A percentile compares a stretch with the other conserved stretches of the same genome.
phyloP scores from a whole-genome alignment of 2,113 vertebrate genomes.

The Sialia sialis region DNA sequence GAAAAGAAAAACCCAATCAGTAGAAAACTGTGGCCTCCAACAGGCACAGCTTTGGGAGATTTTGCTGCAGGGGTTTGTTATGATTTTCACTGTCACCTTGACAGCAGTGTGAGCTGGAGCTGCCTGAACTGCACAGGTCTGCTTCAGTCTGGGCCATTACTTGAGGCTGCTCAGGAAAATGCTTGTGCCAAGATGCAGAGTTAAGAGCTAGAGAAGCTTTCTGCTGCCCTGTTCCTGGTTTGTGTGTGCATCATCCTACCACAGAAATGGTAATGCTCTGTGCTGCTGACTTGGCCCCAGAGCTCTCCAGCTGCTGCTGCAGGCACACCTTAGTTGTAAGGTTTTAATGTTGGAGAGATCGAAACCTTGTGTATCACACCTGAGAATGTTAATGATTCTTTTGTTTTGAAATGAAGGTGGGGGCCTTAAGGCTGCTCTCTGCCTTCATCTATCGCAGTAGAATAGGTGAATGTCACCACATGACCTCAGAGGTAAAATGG shows the following conservation, averaged over 20 bases:
- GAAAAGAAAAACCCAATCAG: not conserved
- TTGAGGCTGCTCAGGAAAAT: not conserved
- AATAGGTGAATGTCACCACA: not conserved
- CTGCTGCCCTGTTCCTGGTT: accelerated
- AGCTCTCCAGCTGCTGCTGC: not conserved
- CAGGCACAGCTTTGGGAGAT: not conserved
- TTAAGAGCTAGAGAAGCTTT: not conserved
- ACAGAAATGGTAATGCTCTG: accelerated
- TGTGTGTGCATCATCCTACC: accelerated
- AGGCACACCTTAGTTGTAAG: not conserved
- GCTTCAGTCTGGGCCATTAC: not conserved
- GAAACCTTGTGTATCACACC: not conserved
- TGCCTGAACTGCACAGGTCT: not conserved
- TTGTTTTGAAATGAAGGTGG: not conserved
- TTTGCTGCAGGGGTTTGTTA: not conserved
- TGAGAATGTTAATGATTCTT: not conserved
- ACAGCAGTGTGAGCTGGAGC: not conserved
- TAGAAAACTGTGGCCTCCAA: not conserved
- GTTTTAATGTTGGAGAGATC: not conserved
- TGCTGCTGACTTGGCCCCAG: not conserved
- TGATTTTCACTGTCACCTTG: not conserved
- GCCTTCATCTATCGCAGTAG: not conserved
- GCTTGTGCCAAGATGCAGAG: accelerated
- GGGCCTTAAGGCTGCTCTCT: not conserved
- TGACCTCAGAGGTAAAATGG: not conserved